Evolutionary conservation across 2,113 vertebrate genomes (phyloP).

Genomic region (Perccottus glenii): DNA sequence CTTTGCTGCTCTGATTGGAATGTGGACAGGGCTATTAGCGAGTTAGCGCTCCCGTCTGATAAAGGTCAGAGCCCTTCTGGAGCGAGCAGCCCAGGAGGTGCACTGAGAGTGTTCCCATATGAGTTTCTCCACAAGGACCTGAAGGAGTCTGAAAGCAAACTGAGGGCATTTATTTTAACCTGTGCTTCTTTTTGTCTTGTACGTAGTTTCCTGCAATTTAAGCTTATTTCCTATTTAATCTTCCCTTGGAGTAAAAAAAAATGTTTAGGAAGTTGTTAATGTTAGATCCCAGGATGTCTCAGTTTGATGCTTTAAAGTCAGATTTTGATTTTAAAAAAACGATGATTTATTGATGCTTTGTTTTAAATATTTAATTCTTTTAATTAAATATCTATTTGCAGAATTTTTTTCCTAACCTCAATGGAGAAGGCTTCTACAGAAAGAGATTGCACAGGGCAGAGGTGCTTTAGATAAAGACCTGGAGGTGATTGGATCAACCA

Average conservation of each 20-base stretch:
- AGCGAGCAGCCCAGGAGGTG: background rate
- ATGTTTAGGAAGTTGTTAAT: no score
- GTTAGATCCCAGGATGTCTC: no score
- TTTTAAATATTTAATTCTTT: no score
- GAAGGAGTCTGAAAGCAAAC: background rate
- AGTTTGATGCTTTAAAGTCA: no score
- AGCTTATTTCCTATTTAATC: background rate
- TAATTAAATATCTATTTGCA: no score
- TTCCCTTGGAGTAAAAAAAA: background rate
- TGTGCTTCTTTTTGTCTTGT: background rate
- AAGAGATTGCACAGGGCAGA: no score
- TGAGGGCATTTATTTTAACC: background rate
- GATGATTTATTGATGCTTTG: no score
- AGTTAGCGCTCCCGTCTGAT: constrained; percentile 68
- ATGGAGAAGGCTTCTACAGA: no score
- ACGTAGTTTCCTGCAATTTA: background rate
- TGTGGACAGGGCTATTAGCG: constrained; percentile 68
- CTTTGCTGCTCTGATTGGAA: constrained; percentile 63
- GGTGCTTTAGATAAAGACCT: no score
- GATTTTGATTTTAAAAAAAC: no score
- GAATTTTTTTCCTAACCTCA: no score
- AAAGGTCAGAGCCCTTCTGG: constrained; percentile 65
- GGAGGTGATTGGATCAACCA: no score
- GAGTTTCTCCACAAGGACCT: background rate
- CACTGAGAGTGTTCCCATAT: background rate